A percentile compares a stretch with the other conserved stretches of the same genome.
phyloP scores from a whole-genome alignment of 1,140 invertebrate species.

The Neodiprion lecontei region DNA sequence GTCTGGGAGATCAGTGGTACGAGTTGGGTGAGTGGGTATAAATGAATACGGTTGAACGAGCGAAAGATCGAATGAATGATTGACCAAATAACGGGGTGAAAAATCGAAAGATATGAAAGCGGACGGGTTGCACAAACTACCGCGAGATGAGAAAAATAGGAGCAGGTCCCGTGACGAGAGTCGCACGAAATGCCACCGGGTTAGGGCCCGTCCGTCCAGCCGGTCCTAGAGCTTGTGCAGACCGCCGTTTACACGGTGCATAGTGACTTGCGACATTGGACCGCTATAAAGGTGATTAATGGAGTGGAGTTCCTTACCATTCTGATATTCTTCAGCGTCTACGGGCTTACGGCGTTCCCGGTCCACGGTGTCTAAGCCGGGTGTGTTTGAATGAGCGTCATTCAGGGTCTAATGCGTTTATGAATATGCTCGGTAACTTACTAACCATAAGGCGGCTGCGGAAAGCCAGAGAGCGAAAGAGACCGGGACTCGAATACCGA shows the following conservation, averaged over 20 bases:
- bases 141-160: too few species aligned
- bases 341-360: background rate
- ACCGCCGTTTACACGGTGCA: conserved; percentile 12
- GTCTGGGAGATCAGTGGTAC: too few species aligned
- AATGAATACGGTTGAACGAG: background rate
- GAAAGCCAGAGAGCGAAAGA: background rate
- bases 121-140: too few species aligned
- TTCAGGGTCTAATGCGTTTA: conserved; percentile 13
- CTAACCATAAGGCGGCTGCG: background rate
- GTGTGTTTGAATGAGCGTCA: background rate
- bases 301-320: conserved; percentile 11
- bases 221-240: background rate
- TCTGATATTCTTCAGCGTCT: conserved; percentile 9
- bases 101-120: background rate
- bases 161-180: background rate
- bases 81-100: background rate
- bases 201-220: background rate
- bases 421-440: conserved; percentile 2
- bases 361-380: background rate
- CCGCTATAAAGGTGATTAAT: conserved; percentile 14
- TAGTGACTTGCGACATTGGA: conserved; percentile 15
- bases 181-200: conserved; percentile 1
- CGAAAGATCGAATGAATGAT: background rate
- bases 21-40: too few species aligned
- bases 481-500: background rate